Evolutionary conservation across 1,140 invertebrate genomes (phyloP).

Genomic region (Adelges cooleyi): DNA sequence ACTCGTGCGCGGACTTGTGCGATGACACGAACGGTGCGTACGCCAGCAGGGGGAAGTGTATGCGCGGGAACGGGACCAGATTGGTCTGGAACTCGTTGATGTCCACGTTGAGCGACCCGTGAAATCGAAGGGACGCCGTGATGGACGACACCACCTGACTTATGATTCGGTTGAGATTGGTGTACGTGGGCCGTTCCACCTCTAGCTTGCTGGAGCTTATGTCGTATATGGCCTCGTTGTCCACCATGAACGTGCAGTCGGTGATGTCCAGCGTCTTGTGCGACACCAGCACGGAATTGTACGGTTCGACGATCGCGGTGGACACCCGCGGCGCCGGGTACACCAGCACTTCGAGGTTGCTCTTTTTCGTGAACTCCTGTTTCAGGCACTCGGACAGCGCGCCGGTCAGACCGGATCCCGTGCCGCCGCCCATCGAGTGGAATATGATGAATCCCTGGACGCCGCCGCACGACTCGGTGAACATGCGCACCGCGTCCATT

Average conservation of each 20-base stretch:
- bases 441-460: constrained; percentile 54
- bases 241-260: constrained; percentile 54
- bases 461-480: neutral
- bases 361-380: constrained; percentile 63
- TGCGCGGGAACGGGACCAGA: constrained; percentile 49
- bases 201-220: constrained; percentile 47
- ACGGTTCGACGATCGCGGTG: constrained; percentile 47
- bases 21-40: constrained; percentile 72
- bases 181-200: constrained; percentile 49
- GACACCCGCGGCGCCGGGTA: constrained; percentile 30
- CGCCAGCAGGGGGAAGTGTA: constrained; percentile 56
- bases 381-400: constrained; percentile 64
- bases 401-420: constrained; percentile 68
- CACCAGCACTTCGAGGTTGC: constrained; percentile 33
- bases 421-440: constrained; percentile 70
- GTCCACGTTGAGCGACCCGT: constrained; percentile 51
- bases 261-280: constrained; percentile 53
- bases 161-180: constrained; percentile 47
- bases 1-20: constrained; percentile 69
- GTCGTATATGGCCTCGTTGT: constrained; percentile 56
- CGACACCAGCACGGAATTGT: constrained; percentile 53
- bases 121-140: constrained; percentile 46
- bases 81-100: constrained; percentile 58
- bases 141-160: constrained; percentile 46
- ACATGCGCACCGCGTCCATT: constrained; percentile 1